Conservation (phyloP, 2,113 vertebrate genomes). For the Rostratula benghalensis region DNA sequence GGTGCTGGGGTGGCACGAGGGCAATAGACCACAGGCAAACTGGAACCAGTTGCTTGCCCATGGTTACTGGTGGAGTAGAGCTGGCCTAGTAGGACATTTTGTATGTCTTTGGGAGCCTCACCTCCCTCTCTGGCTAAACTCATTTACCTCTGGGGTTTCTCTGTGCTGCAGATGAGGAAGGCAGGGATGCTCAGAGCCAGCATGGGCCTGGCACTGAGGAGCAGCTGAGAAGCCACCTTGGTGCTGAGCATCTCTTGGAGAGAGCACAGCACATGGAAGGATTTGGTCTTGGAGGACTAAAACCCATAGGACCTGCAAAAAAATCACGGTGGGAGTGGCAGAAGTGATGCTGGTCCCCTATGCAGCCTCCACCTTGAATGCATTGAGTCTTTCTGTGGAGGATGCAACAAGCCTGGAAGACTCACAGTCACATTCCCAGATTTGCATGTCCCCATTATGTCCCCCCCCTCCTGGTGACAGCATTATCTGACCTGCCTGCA, state of each 20-base stretch:
- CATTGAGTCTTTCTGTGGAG: neutral
- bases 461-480: neutral
- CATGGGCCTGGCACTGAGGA: neutral
- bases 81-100: neutral
- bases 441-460: accelerated
- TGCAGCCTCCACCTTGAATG: neutral
- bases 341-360: neutral
- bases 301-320: neutral
- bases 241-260: neutral
- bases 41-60: neutral
- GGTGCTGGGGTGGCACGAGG: neutral
- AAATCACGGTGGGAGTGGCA: neutral
- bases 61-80: neutral
- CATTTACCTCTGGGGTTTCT: neutral
- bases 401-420: neutral
- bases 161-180: neutral
- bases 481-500: neutral
- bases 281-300: neutral
- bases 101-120: neutral
- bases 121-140: neutral
- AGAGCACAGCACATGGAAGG: neutral
- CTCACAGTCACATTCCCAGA: neutral
- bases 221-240: neutral
- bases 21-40: neutral
- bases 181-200: neutral